Base-by-base conservation (phyloP, 1,140 invertebrate genomes). In the Maniola jurtina region DNA sequence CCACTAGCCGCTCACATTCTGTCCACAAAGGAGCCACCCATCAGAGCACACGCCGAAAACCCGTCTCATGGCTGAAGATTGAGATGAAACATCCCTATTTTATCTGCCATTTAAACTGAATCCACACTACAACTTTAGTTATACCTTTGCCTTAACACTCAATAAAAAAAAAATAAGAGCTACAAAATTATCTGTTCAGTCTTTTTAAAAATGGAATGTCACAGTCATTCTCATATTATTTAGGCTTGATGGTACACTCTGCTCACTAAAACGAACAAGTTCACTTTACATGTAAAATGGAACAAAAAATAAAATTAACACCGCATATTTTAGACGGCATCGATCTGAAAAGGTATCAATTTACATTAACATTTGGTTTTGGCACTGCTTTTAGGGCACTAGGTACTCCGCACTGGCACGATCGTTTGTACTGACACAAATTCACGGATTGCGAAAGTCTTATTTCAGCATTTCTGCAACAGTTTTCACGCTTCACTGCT, bases 1-100 rank as follows among this genome's bases (percentile, higher is more conserved):
- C 79, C 79, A 86, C 76, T 81, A 77, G 75, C 80, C 65, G 73
- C 87, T 89, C 88, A 90, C 88, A 90, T 90, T 90, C 79, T 90
- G 88, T 76, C 88, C 86, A 72, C 88, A 90, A 68, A 90, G 86
- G 34, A 83, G 71, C 88, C 86, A 90, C 52, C 85, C 81, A 70
- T 88, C 88, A 2, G 88, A 81, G 61, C 88, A 90, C 1, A 86
- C 88, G 10, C 88, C 86, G 59, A 88, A 90, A 6, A 90, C 84
- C 35, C 85, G 77, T 72, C 86, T 86, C 88, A 90, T 90, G 7
- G 33, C 42, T 25, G 50, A 54, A 38, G 34, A 55, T 10, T 42
- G 16, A 34, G 14, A 63, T 50, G 55, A n/a, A 56, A n/a, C 10
- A 45, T 42, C 10, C 11, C 33, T 14, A 6, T 11, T 13, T 11